Conservation (phyloP, 2,888 invertebrate genomes). For the Oligia strigilis region DNA sequence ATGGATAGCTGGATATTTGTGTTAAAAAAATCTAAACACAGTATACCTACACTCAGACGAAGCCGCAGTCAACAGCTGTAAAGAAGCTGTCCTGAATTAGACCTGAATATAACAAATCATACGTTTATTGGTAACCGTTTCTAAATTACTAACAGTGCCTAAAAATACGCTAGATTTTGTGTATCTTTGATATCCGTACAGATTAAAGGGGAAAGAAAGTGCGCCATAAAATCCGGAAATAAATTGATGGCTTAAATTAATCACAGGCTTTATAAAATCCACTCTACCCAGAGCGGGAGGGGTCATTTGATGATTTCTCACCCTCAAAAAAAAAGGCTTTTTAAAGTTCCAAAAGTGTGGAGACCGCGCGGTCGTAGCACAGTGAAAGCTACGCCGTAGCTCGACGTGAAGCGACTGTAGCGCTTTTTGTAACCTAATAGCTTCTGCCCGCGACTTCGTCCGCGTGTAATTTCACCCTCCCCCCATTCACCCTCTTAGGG, state of each 20-base stretch:
- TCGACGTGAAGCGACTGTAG: not conserved
- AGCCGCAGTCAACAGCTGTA: not conserved
- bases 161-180: not conserved
- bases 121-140: not conserved
- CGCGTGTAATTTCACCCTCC: too few species aligned
- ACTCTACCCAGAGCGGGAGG: too few species aligned
- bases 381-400: constrained; percentile 4
- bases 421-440: not conserved
- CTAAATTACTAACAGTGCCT: not conserved
- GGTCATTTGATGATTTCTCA: too few species aligned
- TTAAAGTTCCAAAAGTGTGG: not conserved
- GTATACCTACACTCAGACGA: not conserved
- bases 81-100: not conserved
- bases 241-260: not conserved
- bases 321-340: too few species aligned
- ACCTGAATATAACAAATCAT: not conserved
- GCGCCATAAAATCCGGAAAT: not conserved
- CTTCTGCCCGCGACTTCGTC: too few species aligned
- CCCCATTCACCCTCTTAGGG: too few species aligned
- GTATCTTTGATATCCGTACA: not conserved
- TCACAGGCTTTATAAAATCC: not conserved
- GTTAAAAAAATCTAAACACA: not conserved
- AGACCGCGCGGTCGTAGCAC: not conserved
- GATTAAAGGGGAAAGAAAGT: not conserved
- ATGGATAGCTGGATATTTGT: not conserved